Evolutionary conservation across 2,113 vertebrate genomes (phyloP).

Genomic region (Sinocyclocheilus anophthalmus): DNA sequence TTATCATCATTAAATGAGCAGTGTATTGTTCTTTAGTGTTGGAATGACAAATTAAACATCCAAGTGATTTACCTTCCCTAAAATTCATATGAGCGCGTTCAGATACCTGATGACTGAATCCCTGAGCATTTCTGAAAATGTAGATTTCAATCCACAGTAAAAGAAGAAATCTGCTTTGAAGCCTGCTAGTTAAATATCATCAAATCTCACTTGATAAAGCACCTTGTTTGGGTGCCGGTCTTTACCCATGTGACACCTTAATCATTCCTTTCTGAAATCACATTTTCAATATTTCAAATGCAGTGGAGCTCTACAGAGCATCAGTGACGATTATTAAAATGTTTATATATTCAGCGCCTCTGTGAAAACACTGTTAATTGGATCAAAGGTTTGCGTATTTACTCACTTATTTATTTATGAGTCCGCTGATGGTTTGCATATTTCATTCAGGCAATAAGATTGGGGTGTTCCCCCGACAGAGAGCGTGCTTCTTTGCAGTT

Average conservation of each 20-base stretch:
- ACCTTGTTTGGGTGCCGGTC: neutral
- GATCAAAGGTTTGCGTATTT: conserved; percentile 62
- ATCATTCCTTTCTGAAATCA: conserved; percentile 36
- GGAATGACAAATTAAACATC: neutral
- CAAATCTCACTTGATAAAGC: conserved; percentile 11
- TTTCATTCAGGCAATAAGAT: conserved; percentile 65
- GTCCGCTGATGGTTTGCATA: conserved; percentile 55
- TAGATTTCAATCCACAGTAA: neutral
- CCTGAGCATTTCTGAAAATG: neutral
- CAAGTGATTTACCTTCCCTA: neutral
- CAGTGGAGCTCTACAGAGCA: conserved; percentile 36
- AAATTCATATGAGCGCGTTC: neutral
- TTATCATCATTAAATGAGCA: neutral
- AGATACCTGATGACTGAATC: neutral
- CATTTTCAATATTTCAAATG: conserved; percentile 48
- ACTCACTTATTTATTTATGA: conserved; percentile 63
- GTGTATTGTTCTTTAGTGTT: neutral
- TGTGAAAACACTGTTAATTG: conserved; percentile 62
- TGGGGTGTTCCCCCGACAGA: conserved; percentile 49
- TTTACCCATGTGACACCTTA: conserved; percentile 14
- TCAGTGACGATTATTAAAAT: conserved; percentile 34
- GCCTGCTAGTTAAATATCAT: conserved; percentile 1
- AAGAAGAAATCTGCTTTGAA: conserved; percentile 7
- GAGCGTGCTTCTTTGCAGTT: conserved; percentile 33
- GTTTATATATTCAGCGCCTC: conserved; percentile 57